These are phyloP conservation scores for Drosophila biarmipes DNA, from an alignment of 1,140 invertebrate genomes.

Conservation along the genomic window DNA sequence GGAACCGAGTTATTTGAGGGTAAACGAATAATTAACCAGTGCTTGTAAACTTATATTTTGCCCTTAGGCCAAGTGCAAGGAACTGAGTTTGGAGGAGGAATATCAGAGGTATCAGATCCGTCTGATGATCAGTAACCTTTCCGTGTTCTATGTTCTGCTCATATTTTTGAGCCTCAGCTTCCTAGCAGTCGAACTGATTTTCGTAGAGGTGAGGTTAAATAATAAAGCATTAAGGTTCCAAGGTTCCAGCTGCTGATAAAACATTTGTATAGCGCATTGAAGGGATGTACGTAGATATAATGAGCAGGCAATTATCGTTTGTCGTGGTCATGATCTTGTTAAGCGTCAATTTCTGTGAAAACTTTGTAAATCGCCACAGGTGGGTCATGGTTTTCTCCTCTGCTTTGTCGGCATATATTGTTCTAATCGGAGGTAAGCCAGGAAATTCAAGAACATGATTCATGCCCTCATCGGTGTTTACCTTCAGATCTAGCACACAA, in stretches of 20 bases:
- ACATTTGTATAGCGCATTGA: background rate
- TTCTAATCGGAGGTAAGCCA: conserved; percentile 54
- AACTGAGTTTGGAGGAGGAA: conserved; percentile 43
- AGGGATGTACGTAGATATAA: conserved; percentile 59
- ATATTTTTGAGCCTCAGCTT: background rate
- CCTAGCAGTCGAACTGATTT: background rate
- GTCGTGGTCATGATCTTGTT: conserved; percentile 79
- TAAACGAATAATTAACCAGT: background rate
- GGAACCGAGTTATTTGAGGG: conserved; percentile 44
- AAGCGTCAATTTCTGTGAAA: conserved; percentile 84
- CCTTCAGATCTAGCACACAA: conserved; percentile 85
- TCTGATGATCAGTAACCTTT: conserved; percentile 27
- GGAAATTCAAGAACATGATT: background rate
- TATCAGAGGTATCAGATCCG: conserved; percentile 41
- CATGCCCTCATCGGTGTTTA: background rate
- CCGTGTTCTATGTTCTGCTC: conserved; percentile 35
- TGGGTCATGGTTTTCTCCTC: conserved; percentile 85
- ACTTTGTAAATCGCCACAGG: conserved; percentile 74
- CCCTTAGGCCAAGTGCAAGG: conserved; percentile 37
- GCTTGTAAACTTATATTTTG: background rate
- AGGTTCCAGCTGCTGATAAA: too few species aligned
- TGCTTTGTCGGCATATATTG: conserved; percentile 67
- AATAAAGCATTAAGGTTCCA: too few species aligned
- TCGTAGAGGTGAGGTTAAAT: conserved; percentile 5
- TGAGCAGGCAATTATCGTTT: conserved; percentile 52